Evolutionary conservation across 2,888 invertebrate species (phyloP).

Genomic region (Drosophila cognata): DNA sequence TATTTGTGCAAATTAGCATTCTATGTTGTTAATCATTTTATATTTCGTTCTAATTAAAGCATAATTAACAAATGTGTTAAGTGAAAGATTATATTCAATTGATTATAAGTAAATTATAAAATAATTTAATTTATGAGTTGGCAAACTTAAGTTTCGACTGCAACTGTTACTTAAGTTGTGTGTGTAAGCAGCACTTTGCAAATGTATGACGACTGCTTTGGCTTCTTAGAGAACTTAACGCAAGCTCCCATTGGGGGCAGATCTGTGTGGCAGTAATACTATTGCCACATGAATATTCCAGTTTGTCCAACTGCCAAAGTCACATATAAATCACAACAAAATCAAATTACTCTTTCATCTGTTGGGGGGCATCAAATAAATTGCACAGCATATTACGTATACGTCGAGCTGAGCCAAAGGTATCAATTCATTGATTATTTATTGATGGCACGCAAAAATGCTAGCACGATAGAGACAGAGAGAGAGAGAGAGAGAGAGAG

Average conservation of each 20-base stretch:
- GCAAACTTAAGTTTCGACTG: background rate
- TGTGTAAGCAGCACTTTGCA: background rate
- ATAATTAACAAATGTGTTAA: too few relatives aligned
- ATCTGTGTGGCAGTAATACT: background rate
- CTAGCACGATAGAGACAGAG: background rate
- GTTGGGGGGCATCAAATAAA: constrained; percentile 61
- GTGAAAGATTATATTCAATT: background rate
- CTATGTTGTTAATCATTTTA: background rate
- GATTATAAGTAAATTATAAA: background rate
- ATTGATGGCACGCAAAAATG: constrained; percentile 70
- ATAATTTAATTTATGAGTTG: background rate
- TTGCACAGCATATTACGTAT: constrained; percentile 70
- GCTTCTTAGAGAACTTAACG: background rate
- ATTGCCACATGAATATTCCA: constrained; percentile 42
- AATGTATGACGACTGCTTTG: constrained; percentile 27
- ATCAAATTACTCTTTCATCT: constrained; percentile 77
- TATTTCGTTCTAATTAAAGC: background rate
- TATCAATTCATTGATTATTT: constrained; percentile 78
- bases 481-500: background rate
- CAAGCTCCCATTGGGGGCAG: background rate
- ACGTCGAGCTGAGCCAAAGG: constrained; percentile 52
- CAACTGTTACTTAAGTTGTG: background rate
- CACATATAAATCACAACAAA: constrained; percentile 71
- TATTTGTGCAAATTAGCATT: background rate
- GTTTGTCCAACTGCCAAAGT: constrained; percentile 46